Conservation (phyloP, 1,140 invertebrate genomes). For the Drosophila equinoxialis region DNA sequence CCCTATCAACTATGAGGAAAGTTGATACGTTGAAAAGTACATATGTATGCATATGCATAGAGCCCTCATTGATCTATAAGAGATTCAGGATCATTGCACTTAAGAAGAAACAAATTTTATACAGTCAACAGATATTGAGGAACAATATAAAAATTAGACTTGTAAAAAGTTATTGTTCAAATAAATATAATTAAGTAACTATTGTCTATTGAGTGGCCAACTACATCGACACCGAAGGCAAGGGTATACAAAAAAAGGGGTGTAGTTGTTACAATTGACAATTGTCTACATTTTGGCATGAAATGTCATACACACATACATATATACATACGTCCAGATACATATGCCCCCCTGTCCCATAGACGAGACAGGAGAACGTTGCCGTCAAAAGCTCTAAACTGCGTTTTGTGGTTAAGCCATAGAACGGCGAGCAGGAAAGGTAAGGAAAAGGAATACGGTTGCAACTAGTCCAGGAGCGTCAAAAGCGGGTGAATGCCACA, state of each 20-base stretch:
- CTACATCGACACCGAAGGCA: not conserved
- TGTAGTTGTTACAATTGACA: constrained; percentile 75
- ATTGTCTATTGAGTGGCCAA: too few relatives aligned
- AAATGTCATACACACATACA: constrained; percentile 59
- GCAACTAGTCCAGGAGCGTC: not conserved
- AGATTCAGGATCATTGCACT: too few relatives aligned
- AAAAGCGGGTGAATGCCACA: constrained; percentile 51
- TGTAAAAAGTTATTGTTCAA: too few relatives aligned
- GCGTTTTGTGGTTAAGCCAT: constrained; percentile 68
- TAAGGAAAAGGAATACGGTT: constrained; percentile 10
- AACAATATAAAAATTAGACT: too few relatives aligned
- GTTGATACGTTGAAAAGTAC: not conserved
- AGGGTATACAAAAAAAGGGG: constrained; percentile 58
- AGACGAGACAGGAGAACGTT: constrained; percentile 13
- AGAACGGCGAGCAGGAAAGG: constrained; percentile 2
- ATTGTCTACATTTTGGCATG: constrained; percentile 77
- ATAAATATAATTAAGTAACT: too few relatives aligned
- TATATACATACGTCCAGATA: not conserved
- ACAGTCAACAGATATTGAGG: too few relatives aligned
- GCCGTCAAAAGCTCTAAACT: constrained; percentile 55
- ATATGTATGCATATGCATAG: too few relatives aligned
- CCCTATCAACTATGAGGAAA: not conserved
- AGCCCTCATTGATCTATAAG: too few relatives aligned
- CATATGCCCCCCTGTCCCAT: not conserved
- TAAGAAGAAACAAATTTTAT: too few relatives aligned